These are phyloP conservation scores for Liodrosophila aerea DNA, from an alignment of 2,888 invertebrate genomes.

Conservation along the genomic window DNA sequence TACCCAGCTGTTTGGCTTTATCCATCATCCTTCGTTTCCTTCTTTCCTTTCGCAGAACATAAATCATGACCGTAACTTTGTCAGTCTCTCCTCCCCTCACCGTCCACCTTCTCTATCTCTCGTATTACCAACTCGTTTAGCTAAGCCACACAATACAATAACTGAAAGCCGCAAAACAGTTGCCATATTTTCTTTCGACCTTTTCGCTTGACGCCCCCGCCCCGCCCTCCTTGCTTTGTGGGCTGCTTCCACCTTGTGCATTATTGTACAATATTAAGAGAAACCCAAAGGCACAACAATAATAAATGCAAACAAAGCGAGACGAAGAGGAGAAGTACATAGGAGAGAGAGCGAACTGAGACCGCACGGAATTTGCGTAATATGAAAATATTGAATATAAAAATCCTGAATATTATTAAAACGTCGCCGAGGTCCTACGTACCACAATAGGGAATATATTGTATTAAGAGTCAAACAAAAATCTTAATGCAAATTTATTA, in stretches of 20 bases:
- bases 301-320: constrained; percentile 51
- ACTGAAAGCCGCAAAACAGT: constrained; percentile 62
- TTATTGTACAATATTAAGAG: constrained; percentile 61
- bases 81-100: neutral
- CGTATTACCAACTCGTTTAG: constrained; percentile 70
- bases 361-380: constrained; percentile 61
- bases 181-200: constrained; percentile 60
- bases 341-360: constrained; percentile 7
- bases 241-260: constrained; percentile 34
- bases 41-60: constrained; percentile 19
- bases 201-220: constrained; percentile 30
- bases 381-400: constrained; percentile 72
- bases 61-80: constrained; percentile 46
- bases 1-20: constrained; percentile 14
- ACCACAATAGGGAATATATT: constrained; percentile 21
- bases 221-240: constrained; percentile 1
- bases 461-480: constrained; percentile 33
- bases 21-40: constrained; percentile 15
- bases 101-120: neutral
- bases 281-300: constrained; percentile 57
- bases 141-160: constrained; percentile 64
- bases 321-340: neutral
- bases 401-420: constrained; percentile 58
- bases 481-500: constrained; percentile 71
- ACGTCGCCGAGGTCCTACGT: constrained; percentile 27